Percentiles rank a stretch among this genome's conserved stretches.
phyloP scores from a whole-genome alignment of 2,113 vertebrate genomes.

The Sceloporus tristichus region DNA sequence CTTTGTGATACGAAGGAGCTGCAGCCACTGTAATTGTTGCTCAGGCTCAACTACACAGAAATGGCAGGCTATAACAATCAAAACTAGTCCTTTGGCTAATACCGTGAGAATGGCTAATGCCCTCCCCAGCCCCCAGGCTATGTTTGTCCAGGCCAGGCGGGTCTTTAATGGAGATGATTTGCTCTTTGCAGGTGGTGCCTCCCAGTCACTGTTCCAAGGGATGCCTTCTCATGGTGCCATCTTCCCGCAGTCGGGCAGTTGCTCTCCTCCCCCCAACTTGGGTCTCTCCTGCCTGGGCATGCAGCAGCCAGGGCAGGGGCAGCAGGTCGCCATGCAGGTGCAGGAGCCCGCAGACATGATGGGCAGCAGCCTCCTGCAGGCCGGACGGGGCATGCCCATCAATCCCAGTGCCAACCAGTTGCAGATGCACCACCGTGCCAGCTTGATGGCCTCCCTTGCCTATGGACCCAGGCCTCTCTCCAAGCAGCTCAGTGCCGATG shows the following conservation, averaged over 20 bases:
- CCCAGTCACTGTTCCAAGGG: constrained; percentile 89
- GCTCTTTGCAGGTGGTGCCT: constrained; percentile 78
- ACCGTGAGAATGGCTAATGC: no score
- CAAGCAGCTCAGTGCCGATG: constrained; percentile 98
- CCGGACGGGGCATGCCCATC: constrained; percentile 60
- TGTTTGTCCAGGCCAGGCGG: fast-evolving
- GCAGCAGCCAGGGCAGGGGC: constrained; percentile 84
- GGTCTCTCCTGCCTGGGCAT: constrained; percentile 84
- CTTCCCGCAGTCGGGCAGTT: constrained; percentile 89
- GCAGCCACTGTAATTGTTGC: no score
- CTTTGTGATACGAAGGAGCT: background rate
- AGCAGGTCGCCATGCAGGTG: constrained; percentile 96
- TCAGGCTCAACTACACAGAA: background rate
- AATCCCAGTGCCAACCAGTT: constrained; percentile 74
- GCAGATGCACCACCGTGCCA: constrained; percentile 85
- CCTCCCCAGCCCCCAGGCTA: no score
- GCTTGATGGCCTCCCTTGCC: constrained; percentile 86
- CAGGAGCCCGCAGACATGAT: constrained; percentile 90
- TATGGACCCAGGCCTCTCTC: constrained; percentile 93
- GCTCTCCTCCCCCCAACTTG: constrained; percentile 87
- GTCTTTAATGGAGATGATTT: constrained; percentile 25
- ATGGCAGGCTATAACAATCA: constrained; percentile 25
- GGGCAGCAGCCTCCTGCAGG: constrained; percentile 69
- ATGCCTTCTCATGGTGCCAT: constrained; percentile 78
- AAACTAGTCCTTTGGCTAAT: no score